phyloP scores from a whole-genome alignment of 2,113 vertebrate species.

The Rhegmatorhina hoffmannsi region DNA sequence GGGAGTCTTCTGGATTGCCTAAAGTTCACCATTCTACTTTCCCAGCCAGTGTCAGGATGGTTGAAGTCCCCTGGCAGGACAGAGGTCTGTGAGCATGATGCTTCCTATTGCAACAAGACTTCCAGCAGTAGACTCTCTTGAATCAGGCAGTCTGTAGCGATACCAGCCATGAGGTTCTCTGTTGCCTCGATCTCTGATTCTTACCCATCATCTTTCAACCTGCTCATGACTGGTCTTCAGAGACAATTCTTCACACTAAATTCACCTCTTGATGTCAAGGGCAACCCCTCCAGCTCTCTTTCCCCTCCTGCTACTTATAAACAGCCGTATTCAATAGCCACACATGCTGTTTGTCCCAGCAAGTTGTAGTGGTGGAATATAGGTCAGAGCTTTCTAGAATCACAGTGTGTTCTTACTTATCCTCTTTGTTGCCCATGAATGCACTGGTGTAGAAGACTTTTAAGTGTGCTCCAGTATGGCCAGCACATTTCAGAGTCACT shows the following conservation, averaged over 20 bases:
- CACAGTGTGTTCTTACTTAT: background rate
- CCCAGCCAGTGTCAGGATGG: background rate
- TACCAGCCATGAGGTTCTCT: background rate
- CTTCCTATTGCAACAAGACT: background rate
- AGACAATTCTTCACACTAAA: background rate
- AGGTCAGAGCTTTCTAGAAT: background rate
- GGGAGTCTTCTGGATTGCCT: background rate
- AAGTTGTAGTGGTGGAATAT: background rate
- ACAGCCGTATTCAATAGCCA: background rate
- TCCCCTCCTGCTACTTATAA: background rate
- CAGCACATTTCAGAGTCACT: background rate
- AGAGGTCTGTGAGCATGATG: background rate
- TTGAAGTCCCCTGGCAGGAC: background rate
- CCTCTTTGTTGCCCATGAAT: background rate
- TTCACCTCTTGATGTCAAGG: background rate
- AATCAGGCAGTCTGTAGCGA: background rate
- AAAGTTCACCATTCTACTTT: background rate
- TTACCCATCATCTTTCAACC: background rate
- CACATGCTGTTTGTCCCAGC: rapidly evolving
- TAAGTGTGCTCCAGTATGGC: background rate
- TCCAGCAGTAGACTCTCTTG: background rate
- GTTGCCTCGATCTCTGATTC: background rate
- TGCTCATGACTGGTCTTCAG: background rate
- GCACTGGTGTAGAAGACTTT: background rate
- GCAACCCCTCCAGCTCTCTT: background rate